phyloP scores from a whole-genome alignment of 2,797 vertebrate species.

The Poecilia gillii region DNA sequence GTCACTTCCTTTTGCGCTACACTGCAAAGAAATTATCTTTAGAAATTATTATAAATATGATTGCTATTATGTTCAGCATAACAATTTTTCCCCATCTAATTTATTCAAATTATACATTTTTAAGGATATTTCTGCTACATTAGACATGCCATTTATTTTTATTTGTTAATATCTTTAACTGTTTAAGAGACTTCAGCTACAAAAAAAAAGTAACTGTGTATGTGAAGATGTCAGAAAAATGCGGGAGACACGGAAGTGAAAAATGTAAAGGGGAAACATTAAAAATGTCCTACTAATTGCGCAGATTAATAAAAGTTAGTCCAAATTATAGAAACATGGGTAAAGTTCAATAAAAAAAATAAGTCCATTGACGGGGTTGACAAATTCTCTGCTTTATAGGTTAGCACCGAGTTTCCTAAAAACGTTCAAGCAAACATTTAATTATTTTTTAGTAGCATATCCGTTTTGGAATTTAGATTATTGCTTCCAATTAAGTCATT shows the following conservation, averaged over 20 bases:
- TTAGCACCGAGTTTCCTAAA: neutral
- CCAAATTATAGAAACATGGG: neutral
- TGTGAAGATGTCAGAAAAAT: neutral
- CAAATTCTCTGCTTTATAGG: neutral
- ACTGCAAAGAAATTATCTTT: neutral
- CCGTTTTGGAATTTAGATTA: neutral
- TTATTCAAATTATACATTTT: neutral
- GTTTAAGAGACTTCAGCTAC: neutral
- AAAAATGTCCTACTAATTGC: neutral
- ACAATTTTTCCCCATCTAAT: neutral
- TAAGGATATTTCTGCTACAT: neutral
- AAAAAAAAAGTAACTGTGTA: neutral
- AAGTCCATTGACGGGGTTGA: neutral
- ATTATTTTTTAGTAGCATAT: neutral
- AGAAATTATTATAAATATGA: neutral
- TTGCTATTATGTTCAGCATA: neutral
- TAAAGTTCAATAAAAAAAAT: neutral
- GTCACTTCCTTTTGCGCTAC: neutral
- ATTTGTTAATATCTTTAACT: neutral
- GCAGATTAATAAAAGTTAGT: neutral
- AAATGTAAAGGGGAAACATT: neutral
- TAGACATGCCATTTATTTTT: neutral
- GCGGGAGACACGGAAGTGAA: neutral
- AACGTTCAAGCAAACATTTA: neutral
- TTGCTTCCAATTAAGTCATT: neutral